Base-by-base conservation (phyloP, 2,888 invertebrate species). In the Atethmia centrago region DNA sequence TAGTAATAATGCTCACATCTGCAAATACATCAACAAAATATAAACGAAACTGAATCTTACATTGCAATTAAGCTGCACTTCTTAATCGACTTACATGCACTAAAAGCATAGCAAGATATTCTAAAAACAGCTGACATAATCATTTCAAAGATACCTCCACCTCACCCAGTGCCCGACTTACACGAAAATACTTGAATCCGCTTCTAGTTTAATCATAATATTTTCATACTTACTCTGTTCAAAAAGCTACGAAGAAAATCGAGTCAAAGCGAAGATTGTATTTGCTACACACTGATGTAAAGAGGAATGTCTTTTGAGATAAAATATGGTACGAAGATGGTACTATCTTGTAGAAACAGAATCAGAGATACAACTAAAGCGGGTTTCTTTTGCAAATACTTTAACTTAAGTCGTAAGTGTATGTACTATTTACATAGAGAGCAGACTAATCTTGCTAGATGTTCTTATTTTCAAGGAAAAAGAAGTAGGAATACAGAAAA, bases 241-340 rank as follows among this genome's bases (percentile, higher is more conserved):
- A 75, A 79, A 76, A 72, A 66, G 56, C 71, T 53, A 77, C 47
- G 65, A 67, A 71, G 83, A 83, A 88, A 88, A 88, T 87, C 80
- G 80, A 81, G 80, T 88, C 87, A 89, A 88, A 89, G 86, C 70
- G 80, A 74, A 85, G 69, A 84, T 85, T 88, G 85, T 90, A 89
- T 88, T 89, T 87, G 84, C 86, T 68, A 86, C 80, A 87, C 81
- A 80, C 80, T 40, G 68, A 79, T 81, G 81, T 82, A 80, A 91
- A 88, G 72, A 77, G 83, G 84, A 82, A 80, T 67, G 67, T 77
- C 82, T 85, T 90, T 89, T 86, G 84, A 85, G 83, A 82, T 79
- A 71, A 73, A 71, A 66, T 42, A 66, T 49, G n/a, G 21, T 49
- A 53, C 53, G 21, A 53, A 47, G 36, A 51, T 71, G 7, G 58